Evolutionary conservation across 2,113 vertebrate species (phyloP), one percentile per base, ranked within the genome.

Genomic region (Stegastes partitus): DNA sequence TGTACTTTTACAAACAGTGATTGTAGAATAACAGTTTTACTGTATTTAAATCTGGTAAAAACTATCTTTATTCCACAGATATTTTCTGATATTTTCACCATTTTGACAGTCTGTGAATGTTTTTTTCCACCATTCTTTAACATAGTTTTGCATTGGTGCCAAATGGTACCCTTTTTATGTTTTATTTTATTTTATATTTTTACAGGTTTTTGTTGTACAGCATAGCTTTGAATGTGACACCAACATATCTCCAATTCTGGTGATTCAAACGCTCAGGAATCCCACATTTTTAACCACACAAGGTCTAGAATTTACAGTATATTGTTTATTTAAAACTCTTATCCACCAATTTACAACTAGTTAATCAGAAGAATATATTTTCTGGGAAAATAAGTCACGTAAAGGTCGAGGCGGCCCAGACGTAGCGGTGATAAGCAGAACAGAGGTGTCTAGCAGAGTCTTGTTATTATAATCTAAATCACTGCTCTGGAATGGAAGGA

Each of bases 401-500:
- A 15, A 51, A 89, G 88, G 87, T 89, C 83, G 75, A 49, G 71
- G 57, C 85, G 50, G 55, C 44, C 58, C 80, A 84, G 53, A 82
- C 65, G n/a, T 51, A 51, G 58, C 5, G 54, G 64, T 15, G 80
- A 85, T 88, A 89, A 89, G 65, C 62, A 81, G 69, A n/a, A 73
- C 72, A 53, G 73, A 85, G 66, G 51, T 59, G 69, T 78, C 72
- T 44, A 63, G 37, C 23, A 19, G 55, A 26, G 28, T 78, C 26
- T 68, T 90, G 88, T 88, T 92, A 66, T 88, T 85, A 44, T 23
- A 87, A 63, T 45, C 8, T 89, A 82, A 91, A 89, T 91, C 87
- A 91, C 11, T 11, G 59, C 87, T 77, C 16, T 50, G 75, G 82
- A 78, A 82, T 83, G 79, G 70, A 85, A 57, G 77, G 78, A 87